Evolutionary conservation across 2,888 invertebrate genomes (phyloP), one percentile per base, ranked within the genome.

Genomic region (Chouioia cunea): DNA sequence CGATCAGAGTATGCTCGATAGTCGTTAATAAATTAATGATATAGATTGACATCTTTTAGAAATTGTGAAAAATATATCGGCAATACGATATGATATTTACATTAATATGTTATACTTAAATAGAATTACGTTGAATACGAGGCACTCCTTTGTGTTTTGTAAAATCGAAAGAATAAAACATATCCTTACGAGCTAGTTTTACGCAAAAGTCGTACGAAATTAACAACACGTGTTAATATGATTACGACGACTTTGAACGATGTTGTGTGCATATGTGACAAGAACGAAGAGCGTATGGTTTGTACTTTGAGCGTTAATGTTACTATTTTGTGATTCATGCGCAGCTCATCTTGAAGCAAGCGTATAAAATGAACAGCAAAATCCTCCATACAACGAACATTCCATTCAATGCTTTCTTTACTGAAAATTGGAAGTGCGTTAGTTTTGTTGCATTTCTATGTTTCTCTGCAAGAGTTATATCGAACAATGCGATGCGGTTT

Each of bases 351-450:
- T 22, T 18, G 22, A 66, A 66, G 47, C 23, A 50, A 56, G 23
- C 63, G 66, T 57, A 54, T 36, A n/a, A 50, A 15, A 64, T 71
- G 64, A 65, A 66, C 58, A 62, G 52, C 60, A 18, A 65, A 65
- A 57, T 65, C 23, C 68, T 70, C 52, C 54, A 60, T 71, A 75
- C 75, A 44, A 66, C 22, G 56, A 56, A 73, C 66, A 75, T 73
- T 73, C 70, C 73, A 67, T 43, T 27, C 48, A 47, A 16, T 62
- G 54, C 53, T 70, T 65, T 47, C 52, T 70, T 60, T 16, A 14
- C 15, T 3, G 27, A 62, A 14, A 71, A 63, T 66, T 18, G n/a
- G 23, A 56, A 62, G 63, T 36, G 50, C 52, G 50, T 54, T 65
- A 59, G 48, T 63, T 68, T 43, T 63, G 63, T 63, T 63, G 43